Conservation (phyloP, 2,113 vertebrate species). For the Tetraodon nigroviridis region DNA sequence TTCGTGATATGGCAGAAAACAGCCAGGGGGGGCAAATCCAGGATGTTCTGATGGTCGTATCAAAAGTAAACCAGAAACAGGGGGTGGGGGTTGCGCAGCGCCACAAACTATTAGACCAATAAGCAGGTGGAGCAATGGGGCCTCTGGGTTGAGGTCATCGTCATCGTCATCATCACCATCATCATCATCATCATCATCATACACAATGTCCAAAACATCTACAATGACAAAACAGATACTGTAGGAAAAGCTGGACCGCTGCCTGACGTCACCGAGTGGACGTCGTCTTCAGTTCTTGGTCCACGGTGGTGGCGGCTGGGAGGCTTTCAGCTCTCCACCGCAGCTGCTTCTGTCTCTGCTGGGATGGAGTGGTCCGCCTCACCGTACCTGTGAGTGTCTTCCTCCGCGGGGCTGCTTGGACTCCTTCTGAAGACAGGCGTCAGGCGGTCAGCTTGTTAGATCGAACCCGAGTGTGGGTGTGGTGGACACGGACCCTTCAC, state of each 20-base stretch:
- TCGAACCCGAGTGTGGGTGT: no score
- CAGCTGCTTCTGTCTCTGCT: constrained; percentile 54
- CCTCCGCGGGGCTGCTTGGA: constrained; percentile 60
- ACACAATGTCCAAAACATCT: constrained; percentile 56
- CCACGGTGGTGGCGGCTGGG: constrained; percentile 31
- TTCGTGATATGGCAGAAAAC: constrained; percentile 39
- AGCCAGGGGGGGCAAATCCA: constrained; percentile 22
- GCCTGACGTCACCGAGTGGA: constrained; percentile 38
- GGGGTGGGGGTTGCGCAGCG: constrained; percentile 10
- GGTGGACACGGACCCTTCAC: constrained; percentile 33
- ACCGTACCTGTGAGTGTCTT: constrained; percentile 48
- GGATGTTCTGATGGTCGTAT: constrained; percentile 39
- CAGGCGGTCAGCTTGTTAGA: background rate
- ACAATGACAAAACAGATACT: constrained; percentile 41
- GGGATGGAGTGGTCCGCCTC: constrained; percentile 52
- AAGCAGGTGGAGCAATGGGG: constrained; percentile 27
- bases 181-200: no score
- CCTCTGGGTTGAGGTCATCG: constrained; percentile 31
- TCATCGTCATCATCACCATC: no score
- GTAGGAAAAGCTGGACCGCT: constrained; percentile 35
- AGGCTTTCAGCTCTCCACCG: constrained; percentile 67
- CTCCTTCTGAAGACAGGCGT: constrained; percentile 42
- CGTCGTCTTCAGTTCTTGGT: constrained; percentile 63
- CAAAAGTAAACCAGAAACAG: constrained; percentile 54
- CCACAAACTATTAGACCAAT: constrained; percentile 43